phyloP scores from a whole-genome alignment of 2,797 vertebrate species.

The Typhlichthys eigenmanni region DNA sequence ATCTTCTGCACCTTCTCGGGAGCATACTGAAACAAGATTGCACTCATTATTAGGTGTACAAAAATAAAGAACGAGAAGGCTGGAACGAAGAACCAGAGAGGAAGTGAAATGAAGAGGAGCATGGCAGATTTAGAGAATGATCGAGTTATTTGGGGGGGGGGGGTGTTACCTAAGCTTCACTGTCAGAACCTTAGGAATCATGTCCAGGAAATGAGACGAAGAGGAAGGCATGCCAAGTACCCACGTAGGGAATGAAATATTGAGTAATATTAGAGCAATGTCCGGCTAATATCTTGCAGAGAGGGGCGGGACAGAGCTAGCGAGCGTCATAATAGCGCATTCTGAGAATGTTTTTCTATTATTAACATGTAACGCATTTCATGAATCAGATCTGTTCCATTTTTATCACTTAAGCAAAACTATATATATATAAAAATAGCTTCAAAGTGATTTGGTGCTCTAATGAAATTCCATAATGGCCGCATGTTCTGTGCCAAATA shows the following conservation, averaged over 20 bases:
- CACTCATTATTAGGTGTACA: neutral
- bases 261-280: constrained; percentile 47
- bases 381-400: no score
- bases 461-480: no score
- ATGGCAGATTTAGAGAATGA: neutral
- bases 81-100: neutral
- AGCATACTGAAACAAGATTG: constrained; percentile 80
- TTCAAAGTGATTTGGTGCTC: no score
- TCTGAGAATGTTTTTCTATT: no score
- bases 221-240: constrained; percentile 21
- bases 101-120: neutral
- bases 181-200: neutral
- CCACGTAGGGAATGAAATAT: constrained; percentile 50
- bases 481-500: no score
- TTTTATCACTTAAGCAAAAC: no score
- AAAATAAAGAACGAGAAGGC: neutral
- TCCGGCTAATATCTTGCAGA: constrained; percentile 36
- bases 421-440: no score
- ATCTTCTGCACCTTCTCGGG: constrained; percentile 95
- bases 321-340: constrained; percentile 2
- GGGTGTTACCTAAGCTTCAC: no score
- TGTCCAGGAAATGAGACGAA: constrained; percentile 52
- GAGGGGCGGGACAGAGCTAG: constrained; percentile 7
- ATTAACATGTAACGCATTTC: no score
- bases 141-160: no score